These are phyloP conservation scores for Toxostoma redivivum DNA, from an alignment of 2,113 vertebrate genomes.

Conservation along the genomic window DNA sequence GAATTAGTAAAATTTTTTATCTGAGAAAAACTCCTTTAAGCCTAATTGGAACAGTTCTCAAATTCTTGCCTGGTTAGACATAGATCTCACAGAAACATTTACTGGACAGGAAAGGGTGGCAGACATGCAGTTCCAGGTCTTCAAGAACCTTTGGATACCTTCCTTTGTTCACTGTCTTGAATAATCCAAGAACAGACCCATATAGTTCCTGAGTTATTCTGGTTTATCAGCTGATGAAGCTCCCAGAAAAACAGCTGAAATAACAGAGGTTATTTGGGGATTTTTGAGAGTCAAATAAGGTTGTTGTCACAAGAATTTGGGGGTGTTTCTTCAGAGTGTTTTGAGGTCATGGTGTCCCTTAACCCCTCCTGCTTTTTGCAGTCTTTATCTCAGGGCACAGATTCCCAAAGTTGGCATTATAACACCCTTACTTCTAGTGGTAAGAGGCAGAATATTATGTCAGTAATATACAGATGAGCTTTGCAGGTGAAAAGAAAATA, in stretches of 20 bases:
- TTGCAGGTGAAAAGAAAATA: not conserved
- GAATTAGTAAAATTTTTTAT: not conserved
- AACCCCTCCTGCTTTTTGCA: not conserved
- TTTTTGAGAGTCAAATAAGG: not conserved
- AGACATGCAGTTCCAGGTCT: not conserved
- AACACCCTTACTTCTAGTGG: not conserved
- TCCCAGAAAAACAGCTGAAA: not conserved
- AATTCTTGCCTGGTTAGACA: not conserved
- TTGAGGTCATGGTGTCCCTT: not conserved
- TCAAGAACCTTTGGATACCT: not conserved
- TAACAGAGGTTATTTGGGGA: not conserved
- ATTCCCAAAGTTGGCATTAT: not conserved
- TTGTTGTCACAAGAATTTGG: not conserved
- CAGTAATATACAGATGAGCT: not conserved
- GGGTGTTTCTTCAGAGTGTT: fast-evolving
- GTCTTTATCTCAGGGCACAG: not conserved
- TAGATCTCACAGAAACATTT: not conserved
- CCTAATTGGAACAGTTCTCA: not conserved
- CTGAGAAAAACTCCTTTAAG: not conserved
- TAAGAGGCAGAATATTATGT: not conserved
- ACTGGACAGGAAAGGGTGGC: not conserved
- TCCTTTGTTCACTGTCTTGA: not conserved
- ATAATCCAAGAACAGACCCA: not conserved
- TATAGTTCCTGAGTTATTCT: not conserved
- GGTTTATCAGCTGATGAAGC: not conserved